Evolutionary conservation across 1,140 invertebrate species (phyloP).

Genomic region (Dendrolimus punctatus): DNA sequence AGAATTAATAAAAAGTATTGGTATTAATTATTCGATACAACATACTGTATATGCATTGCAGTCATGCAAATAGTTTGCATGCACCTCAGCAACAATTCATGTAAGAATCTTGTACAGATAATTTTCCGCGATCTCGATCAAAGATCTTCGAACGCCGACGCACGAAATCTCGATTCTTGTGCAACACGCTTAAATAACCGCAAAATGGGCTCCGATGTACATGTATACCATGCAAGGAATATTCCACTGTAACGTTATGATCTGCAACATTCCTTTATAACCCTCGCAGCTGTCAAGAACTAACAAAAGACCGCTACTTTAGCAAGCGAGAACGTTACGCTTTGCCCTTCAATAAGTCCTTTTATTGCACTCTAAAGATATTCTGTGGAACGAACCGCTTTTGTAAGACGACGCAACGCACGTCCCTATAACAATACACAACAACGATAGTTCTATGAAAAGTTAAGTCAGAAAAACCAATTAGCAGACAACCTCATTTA

Average conservation of each 20-base stretch:
- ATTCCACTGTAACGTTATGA: no score
- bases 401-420: slow-evolving; percentile 25
- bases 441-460: slow-evolving; percentile 23
- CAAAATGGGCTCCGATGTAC: slow-evolving; percentile 68
- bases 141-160: slow-evolving; percentile 38
- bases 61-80: slow-evolving; percentile 31
- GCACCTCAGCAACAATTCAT: slow-evolving; percentile 48
- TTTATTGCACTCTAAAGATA: slow-evolving; percentile 43
- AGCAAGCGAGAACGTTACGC: slow-evolving; percentile 43
- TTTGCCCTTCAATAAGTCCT: slow-evolving; percentile 32
- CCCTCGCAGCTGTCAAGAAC: slow-evolving; percentile 55
- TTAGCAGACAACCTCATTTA: slow-evolving; percentile 23
- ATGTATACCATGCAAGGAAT: slow-evolving; percentile 59
- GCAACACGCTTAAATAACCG: slow-evolving; percentile 65
- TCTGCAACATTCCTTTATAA: slow-evolving; percentile 28
- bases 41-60: no score
- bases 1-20: no score
- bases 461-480: slow-evolving; percentile 29
- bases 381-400: slow-evolving; percentile 49
- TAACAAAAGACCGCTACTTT: slow-evolving; percentile 59
- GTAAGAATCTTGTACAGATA: slow-evolving; percentile 45
- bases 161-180: slow-evolving; percentile 66
- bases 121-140: slow-evolving; percentile 36
- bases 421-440: slow-evolving; percentile 23
- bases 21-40: no score